Percentiles rank a stretch among this genome's conserved stretches.
phyloP scores from a whole-genome alignment of 1,140 invertebrate species.

The Meloidogyne hapla region DNA sequence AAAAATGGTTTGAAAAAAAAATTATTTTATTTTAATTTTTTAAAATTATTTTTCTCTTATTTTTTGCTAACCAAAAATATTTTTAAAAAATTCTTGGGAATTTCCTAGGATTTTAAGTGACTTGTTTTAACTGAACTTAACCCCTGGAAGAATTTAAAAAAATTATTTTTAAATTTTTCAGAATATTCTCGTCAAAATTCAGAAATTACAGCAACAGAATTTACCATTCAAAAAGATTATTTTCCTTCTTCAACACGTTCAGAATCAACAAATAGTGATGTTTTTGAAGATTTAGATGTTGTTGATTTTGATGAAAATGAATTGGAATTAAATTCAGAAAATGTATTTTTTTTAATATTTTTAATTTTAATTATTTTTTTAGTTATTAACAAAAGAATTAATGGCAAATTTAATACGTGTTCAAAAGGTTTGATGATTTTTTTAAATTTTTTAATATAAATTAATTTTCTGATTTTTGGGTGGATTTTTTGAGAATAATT shows the following conservation, averaged over 20 bases:
- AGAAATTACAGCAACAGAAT: not conserved
- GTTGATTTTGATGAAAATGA: conserved; percentile 24
- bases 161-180: not conserved
- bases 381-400: conserved; percentile 19
- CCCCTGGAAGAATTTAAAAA: too few species aligned
- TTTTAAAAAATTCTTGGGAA: too few species aligned
- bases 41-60: too few species aligned
- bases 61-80: too few species aligned
- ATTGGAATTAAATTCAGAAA: conserved; percentile 16
- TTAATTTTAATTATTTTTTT: not conserved
- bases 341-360: not conserved
- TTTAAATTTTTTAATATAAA: not conserved
- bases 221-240: not conserved
- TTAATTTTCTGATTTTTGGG: not conserved
- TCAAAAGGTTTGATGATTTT: conserved; percentile 4
- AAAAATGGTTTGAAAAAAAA: conserved; percentile 2
- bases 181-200: not conserved
- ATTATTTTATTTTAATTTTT: too few species aligned
- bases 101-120: too few species aligned
- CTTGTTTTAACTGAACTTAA: too few species aligned
- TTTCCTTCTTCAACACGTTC: not conserved
- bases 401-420: conserved; percentile 16
- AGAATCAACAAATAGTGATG: conserved; percentile 55
- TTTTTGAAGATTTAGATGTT: conserved; percentile 53
- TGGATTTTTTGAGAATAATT: too few species aligned